These are phyloP conservation scores for Peromyscus polionotus DNA, from an alignment of 2,113 vertebrate genomes.

Conservation along the genomic window DNA sequence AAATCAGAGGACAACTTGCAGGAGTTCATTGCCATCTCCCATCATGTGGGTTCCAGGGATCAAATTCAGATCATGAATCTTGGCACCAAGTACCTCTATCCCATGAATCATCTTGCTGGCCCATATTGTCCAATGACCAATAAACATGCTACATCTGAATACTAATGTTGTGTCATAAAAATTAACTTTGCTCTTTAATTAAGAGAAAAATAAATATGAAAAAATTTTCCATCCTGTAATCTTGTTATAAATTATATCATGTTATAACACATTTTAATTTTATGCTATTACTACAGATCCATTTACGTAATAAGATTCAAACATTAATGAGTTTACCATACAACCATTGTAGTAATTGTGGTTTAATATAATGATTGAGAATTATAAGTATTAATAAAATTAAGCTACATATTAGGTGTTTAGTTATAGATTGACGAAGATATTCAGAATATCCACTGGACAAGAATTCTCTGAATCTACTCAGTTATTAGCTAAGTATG, in stretches of 20 bases:
- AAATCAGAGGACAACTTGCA: neutral
- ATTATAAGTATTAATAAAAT: conserved; percentile 16
- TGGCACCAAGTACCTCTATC: neutral
- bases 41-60: neutral
- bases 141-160: neutral
- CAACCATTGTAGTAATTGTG: conserved; percentile 13
- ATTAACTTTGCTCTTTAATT: neutral
- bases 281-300: neutral
- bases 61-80: neutral
- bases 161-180: neutral
- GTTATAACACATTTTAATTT: neutral
- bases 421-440: conserved; percentile 1
- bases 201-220: neutral
- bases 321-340: conserved; percentile 8
- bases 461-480: neutral
- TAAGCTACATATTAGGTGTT: neutral
- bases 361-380: conserved; percentile 40
- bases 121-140: neutral
- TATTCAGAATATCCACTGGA: neutral
- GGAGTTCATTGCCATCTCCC: too few species aligned
- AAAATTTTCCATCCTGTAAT: neutral
- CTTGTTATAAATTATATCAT: neutral
- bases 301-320: conserved; percentile 17
- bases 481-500: conserved; percentile 23
- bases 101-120: neutral